Percentiles rank a stretch among this genome's conserved stretches.
phyloP scores from a whole-genome alignment of 2,797 vertebrate genomes.

The Pelochelys cantorii region DNA sequence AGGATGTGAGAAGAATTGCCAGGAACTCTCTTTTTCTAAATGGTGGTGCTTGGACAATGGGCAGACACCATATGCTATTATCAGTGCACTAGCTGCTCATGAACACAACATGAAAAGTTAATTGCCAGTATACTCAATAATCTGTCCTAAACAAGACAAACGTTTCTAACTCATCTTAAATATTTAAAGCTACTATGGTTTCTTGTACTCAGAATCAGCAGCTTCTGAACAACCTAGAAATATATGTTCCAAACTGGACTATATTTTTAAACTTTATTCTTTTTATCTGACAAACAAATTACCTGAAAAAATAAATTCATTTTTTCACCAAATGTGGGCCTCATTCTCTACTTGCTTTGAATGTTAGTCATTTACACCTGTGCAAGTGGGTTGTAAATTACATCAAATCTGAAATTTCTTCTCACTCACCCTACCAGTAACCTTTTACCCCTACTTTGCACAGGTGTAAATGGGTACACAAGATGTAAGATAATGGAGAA shows the following conservation, averaged over 20 bases:
- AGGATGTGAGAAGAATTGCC: background rate
- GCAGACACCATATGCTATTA: constrained; percentile 69
- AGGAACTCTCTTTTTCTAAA: background rate
- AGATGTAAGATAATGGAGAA: background rate
- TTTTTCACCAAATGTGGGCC: background rate
- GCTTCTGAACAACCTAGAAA: constrained; percentile 30
- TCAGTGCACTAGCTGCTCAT: constrained; percentile 49
- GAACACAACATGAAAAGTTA: constrained; percentile 73
- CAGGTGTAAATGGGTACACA: background rate
- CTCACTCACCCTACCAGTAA: background rate
- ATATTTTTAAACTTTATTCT: background rate
- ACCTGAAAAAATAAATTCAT: background rate
- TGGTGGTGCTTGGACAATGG: constrained; percentile 44
- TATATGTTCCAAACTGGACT: background rate
- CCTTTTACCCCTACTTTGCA: background rate
- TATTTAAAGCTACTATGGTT: constrained; percentile 62
- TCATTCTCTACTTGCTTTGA: background rate
- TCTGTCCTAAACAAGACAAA: constrained; percentile 46
- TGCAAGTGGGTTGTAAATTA: background rate
- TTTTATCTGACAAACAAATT: background rate
- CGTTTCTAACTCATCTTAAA: constrained; percentile 35
- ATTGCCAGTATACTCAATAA: constrained; percentile 71
- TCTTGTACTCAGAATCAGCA: background rate
- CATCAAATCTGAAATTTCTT: background rate
- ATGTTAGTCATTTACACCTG: background rate